Evolutionary conservation across 2,888 invertebrate genomes (phyloP), one percentile per base, ranked within the genome.

Genomic region (Lycophotia porphyrea): DNA sequence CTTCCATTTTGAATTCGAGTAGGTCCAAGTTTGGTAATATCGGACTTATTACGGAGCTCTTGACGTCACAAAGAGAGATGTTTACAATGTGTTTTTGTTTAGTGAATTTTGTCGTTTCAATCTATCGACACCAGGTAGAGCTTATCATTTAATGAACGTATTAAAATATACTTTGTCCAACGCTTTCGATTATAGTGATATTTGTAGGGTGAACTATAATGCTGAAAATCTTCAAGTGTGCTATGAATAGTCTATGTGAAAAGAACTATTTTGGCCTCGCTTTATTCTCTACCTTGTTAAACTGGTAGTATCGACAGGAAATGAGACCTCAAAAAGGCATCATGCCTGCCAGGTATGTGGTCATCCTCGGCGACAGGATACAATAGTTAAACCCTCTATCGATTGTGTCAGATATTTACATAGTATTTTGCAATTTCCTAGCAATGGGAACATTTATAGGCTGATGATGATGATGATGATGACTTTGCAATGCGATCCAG

Each of bases 241-340:
- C 34, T 67, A 44, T 73, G 64, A 74, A 80, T 71, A 60, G 70
- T 15, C 0, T 49, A 52, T 71, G 67, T 74, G 18, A 71, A 84
- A 74, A 44, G 70, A 71, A 60, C 52, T 39, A 64, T 79, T 65
- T 84, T 60, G 44, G 52, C 47, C 27, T 55, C 13, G 36, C 60
- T 84, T 71, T 79, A 63, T 78, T 71, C 63, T 61, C 18, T 52
- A n/a, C n/a, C 49, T 52, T 52, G 49, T 11, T 52, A n/a, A 52
- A 52, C 24, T 49, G 24, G 24, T 18, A 49, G 3, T n/a, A 13
- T 13, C 27, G n/a, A n/a, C n/a, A n/a, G n/a, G 13, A 27, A 27
- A 55, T n/a, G 5, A 52, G 52, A n/a, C 13, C 13, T 55, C 27
- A 27, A 15, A 27, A 55, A 27, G 27, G 13, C 15, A 27, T 55